Base-by-base conservation (phyloP, 2,888 invertebrate genomes). In the Ferdinandea cuprea region DNA sequence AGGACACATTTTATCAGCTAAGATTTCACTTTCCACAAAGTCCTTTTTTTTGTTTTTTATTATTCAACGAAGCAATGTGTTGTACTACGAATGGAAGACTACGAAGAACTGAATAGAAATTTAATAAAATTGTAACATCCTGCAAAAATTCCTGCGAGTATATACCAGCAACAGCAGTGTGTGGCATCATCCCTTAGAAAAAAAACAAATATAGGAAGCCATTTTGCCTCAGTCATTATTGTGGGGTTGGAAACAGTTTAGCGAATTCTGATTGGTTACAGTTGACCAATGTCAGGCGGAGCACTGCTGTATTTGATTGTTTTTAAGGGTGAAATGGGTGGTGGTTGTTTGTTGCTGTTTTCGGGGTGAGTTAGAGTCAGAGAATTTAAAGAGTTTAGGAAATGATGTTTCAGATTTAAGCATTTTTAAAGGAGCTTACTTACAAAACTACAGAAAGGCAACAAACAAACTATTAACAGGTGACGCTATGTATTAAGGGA, bases 181-280 rank as follows among this genome's bases (percentile, higher is more conserved):
- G 25, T 25, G 5, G 25, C 69, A 76, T 81, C 69, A 76, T 81
- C 68, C 54, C 80, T 69, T 69, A 17, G 9, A n/a, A 46, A 52
- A 15, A 9, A 11, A n/a, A 46, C 42, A 15, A 9, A 11, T 30
- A n/a, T 9, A 15, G 46, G 71, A 59, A 56, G 65, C 81, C 77
- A 77, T 81, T 81, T 81, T 81, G 32, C 11, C 21, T 46, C 28
- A 25, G 65, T 65, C 76, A 81, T 71, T 28, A 52, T 42, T 37
- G 37, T 11, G 42, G 77, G 81, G 81, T 21, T 81, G 81, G 71
- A 54, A 72, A 59, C 81, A 81, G 71, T 66, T 66, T 61, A 35
- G 17, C 19, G 58, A 9, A 0, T 1, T 40, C 28, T 72, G 77
- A 81, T 81, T 81, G 81, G 81, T n/a, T 72, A 42, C 77, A 77